These are phyloP conservation scores for Pomatorhinus ruficollis DNA, from an alignment of 2,113 vertebrate species.

Conservation along the genomic window DNA sequence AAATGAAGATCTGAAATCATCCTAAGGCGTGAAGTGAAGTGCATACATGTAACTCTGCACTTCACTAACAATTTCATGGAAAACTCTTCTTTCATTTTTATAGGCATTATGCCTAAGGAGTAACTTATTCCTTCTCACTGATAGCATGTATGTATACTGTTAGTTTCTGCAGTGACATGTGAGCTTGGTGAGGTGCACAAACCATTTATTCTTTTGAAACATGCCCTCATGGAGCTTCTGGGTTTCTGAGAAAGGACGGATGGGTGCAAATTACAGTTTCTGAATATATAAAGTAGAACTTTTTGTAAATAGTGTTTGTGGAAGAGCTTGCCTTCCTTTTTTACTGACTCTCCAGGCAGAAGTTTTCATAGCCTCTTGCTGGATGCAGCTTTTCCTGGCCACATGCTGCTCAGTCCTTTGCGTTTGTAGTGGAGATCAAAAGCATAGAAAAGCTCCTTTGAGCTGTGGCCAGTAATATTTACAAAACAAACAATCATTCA, in stretches of 20 bases:
- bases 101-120: background rate
- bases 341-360: background rate
- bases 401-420: constrained; percentile 1
- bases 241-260: background rate
- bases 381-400: constrained; percentile 30
- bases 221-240: background rate
- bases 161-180: background rate
- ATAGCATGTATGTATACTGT: background rate
- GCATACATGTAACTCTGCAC: background rate
- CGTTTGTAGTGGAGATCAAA: constrained; percentile 27
- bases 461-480: constrained; percentile 26
- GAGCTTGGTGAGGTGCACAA: background rate
- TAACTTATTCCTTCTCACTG: background rate
- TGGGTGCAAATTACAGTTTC: background rate
- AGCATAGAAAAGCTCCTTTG: constrained; percentile 22
- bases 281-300: background rate
- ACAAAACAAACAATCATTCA: background rate
- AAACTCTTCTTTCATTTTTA: background rate
- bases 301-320: background rate
- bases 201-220: background rate
- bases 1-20: constrained; percentile 13
- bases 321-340: background rate
- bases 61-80: background rate
- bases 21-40: background rate
- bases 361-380: constrained; percentile 12